phyloP scores from a whole-genome alignment of 2,113 vertebrate species.

The Trichechus manatus region DNA sequence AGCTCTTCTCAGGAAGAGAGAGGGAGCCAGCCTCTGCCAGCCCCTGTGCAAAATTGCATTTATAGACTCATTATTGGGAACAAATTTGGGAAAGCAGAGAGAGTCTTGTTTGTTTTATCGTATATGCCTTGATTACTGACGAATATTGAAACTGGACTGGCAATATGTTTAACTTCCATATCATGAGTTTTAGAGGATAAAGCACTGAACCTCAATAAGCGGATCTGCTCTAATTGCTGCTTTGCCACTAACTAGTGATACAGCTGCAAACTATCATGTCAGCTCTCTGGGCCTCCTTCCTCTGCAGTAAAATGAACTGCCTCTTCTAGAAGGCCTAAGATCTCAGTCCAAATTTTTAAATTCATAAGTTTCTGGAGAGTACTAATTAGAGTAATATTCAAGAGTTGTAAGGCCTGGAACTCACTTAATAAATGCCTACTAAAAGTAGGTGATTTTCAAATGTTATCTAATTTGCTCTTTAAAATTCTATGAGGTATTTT shows the following conservation, averaged over 20 bases:
- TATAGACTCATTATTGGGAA: constrained; percentile 1
- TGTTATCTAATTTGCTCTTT: constrained; percentile 49
- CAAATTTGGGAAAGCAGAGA: neutral
- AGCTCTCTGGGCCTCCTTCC: neutral
- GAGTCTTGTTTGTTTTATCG: neutral
- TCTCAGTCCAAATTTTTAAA: constrained; percentile 10
- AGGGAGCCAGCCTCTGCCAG: neutral
- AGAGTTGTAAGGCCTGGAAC: neutral
- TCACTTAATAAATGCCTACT: constrained; percentile 52
- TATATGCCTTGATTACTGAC: neutral
- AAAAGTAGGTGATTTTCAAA: constrained; percentile 37
- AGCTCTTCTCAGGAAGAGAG: neutral
- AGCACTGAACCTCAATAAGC: neutral
- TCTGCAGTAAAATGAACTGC: neutral
- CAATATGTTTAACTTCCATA: neutral
- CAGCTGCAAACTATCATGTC: neutral
- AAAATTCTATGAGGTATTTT: constrained; percentile 57
- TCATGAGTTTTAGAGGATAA: neutral
- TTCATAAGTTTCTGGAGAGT: neutral
- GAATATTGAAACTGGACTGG: neutral
- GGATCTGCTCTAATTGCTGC: neutral
- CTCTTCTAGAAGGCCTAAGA: neutral
- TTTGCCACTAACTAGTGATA: neutral
- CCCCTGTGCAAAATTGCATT: neutral
- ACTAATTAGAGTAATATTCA: constrained; percentile 33